Percentiles rank a stretch among this genome's conserved stretches.
phyloP scores from a whole-genome alignment of 2,888 invertebrate species.

The Gastracanthus pulcherrimus region DNA sequence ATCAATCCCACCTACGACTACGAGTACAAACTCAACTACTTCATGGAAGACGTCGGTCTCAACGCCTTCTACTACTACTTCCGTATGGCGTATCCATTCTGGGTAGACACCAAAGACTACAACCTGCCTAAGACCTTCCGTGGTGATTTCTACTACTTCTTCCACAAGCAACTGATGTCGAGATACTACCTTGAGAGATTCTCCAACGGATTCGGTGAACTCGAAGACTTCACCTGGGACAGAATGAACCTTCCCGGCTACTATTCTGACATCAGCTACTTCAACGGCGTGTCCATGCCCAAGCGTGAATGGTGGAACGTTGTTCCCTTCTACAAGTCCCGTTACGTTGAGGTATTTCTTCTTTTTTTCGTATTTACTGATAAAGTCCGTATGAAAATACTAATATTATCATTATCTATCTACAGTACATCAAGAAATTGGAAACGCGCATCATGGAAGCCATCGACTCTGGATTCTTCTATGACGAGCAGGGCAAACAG shows the following conservation, averaged over 20 bases:
- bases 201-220: constrained; percentile 82
- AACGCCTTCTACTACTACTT: constrained; percentile 85
- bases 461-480: constrained; percentile 71
- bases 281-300: constrained; percentile 82
- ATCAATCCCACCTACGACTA: constrained; percentile 77
- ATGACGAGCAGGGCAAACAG: constrained; percentile 68
- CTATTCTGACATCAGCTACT: constrained; percentile 81
- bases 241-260: constrained; percentile 79
- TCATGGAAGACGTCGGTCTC: constrained; percentile 84
- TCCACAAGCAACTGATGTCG: constrained; percentile 84
- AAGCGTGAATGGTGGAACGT: constrained; percentile 79
- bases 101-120: constrained; percentile 81
- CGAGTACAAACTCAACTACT: constrained; percentile 83
- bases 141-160: constrained; percentile 83
- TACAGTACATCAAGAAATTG: constrained; percentile 67
- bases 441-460: constrained; percentile 70
- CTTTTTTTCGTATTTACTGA: not conserved
- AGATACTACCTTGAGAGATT: constrained; percentile 86
- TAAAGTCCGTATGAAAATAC: not conserved
- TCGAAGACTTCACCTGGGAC: constrained; percentile 81
- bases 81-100: constrained; percentile 84
- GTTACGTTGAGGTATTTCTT: constrained; percentile 66
- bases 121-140: constrained; percentile 80
- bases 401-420: not conserved
- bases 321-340: constrained; percentile 71